These are phyloP conservation scores for Ceyx cyanopectus DNA, from an alignment of 2,113 vertebrate species.

Conservation along the genomic window DNA sequence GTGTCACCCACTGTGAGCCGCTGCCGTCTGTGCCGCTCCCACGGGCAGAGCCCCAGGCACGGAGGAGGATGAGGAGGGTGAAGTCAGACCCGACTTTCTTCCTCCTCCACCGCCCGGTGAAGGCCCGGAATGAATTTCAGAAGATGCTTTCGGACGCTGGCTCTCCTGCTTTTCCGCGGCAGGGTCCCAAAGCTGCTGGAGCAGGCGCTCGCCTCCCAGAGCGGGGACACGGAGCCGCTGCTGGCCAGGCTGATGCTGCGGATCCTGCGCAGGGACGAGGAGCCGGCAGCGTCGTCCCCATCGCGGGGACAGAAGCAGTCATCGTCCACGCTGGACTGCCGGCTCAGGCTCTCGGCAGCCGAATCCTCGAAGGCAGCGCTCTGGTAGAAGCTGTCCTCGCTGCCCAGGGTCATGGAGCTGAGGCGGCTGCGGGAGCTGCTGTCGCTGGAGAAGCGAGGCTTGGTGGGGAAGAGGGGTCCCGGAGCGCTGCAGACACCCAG, in stretches of 20 bases:
- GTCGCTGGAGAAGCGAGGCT: constrained; percentile 85
- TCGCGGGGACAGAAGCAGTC: constrained; percentile 80
- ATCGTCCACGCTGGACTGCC: constrained; percentile 80
- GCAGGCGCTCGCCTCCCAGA: constrained; percentile 78
- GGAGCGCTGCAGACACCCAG: not conserved
- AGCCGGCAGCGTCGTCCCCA: not conserved
- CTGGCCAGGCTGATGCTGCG: constrained; percentile 86
- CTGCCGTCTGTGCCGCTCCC: not conserved
- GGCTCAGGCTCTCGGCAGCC: constrained; percentile 54
- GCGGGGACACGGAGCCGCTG: constrained; percentile 83
- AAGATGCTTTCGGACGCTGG: constrained; percentile 89
- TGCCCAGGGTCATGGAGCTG: constrained; percentile 85
- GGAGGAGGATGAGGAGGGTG: rapidly evolving
- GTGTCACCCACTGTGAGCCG: not conserved
- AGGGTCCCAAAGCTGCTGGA: constrained; percentile 87
- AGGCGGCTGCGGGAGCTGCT: constrained; percentile 86
- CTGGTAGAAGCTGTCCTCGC: constrained; percentile 81
- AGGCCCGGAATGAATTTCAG: constrained; percentile 91
- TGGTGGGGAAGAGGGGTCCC: not conserved
- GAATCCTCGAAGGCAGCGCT: constrained; percentile 82
- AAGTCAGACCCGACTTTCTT: constrained; percentile 80
- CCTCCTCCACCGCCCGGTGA: constrained; percentile 89
- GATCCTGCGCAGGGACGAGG: constrained; percentile 69
- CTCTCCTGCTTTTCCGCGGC: constrained; percentile 83
- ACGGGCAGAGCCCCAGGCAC: rapidly evolving